These are phyloP conservation scores for Eupithecia pulchellata DNA, from an alignment of 2,888 invertebrate genomes.

Conservation along the genomic window DNA sequence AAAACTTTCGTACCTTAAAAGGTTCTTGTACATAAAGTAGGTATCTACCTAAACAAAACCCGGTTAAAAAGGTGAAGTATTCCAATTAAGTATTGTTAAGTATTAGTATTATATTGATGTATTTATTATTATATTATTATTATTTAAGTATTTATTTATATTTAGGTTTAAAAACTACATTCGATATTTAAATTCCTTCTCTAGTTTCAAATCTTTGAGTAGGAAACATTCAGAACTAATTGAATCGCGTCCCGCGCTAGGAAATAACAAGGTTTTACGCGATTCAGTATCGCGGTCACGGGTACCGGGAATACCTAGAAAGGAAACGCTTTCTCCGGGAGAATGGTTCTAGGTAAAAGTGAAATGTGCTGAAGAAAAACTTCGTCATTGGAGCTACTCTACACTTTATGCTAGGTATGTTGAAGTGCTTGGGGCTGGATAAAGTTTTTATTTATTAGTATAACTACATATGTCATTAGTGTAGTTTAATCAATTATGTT, in stretches of 20 bases:
- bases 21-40: neutral
- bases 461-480: too few species aligned
- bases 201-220: neutral
- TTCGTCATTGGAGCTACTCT: neutral
- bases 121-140: too few species aligned
- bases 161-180: too few species aligned
- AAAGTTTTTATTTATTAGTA: too few species aligned
- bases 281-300: slow-evolving; percentile 3
- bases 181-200: neutral
- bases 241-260: neutral
- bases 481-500: too few species aligned
- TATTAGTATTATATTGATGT: too few species aligned
- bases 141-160: too few species aligned
- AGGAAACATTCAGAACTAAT: neutral
- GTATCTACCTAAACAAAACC: too few species aligned
- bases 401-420: neutral
- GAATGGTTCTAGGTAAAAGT: neutral
- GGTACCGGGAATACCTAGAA: slow-evolving; percentile 16
- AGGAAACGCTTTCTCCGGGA: neutral
- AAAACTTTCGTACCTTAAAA: neutral
- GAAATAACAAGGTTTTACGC: neutral
- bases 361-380: neutral
- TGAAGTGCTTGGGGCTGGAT: neutral
- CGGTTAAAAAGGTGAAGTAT: too few species aligned
- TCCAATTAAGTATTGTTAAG: too few species aligned